These are phyloP conservation scores for Gastrophryne carolinensis DNA, from an alignment of 2,797 vertebrate genomes.

Conservation along the genomic window DNA sequence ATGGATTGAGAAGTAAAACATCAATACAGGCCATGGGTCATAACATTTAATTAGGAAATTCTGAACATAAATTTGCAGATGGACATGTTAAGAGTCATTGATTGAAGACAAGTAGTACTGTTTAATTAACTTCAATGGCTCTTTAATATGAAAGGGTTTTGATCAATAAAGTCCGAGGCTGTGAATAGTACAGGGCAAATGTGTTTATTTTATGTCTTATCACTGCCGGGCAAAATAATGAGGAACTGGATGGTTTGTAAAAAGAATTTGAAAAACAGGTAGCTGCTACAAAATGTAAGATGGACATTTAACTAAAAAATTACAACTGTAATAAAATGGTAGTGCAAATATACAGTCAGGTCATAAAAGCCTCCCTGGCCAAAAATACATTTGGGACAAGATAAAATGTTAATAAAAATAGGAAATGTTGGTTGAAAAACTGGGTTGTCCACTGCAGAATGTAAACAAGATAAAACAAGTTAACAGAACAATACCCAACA, in stretches of 20 bases:
- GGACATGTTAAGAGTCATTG: slow-evolving; percentile 15
- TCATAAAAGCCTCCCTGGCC: too few species aligned
- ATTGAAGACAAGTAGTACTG: neutral
- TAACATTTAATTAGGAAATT: slow-evolving; percentile 15
- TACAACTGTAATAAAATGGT: too few species aligned
- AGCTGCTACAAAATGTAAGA: neutral
- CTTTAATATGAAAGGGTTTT: neutral
- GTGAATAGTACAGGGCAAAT: neutral
- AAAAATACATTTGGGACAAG: too few species aligned
- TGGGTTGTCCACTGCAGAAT: too few species aligned
- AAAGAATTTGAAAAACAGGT: neutral
- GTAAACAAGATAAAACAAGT: too few species aligned
- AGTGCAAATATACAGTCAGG: too few species aligned
- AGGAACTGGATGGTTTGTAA: neutral
- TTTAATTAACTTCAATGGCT: slow-evolving; percentile 18
- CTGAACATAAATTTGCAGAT: slow-evolving; percentile 9
- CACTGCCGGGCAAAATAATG: neutral
- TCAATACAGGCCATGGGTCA: neutral
- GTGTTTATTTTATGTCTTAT: neutral
- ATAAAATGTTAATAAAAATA: too few species aligned
- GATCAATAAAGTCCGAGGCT: slow-evolving; percentile 3
- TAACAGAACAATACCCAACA: too few species aligned
- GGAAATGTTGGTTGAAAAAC: too few species aligned
- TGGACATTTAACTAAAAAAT: neutral
- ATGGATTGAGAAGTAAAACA: neutral